Base-by-base conservation (phyloP, 2,113 vertebrate genomes). In the Proteles cristata region DNA sequence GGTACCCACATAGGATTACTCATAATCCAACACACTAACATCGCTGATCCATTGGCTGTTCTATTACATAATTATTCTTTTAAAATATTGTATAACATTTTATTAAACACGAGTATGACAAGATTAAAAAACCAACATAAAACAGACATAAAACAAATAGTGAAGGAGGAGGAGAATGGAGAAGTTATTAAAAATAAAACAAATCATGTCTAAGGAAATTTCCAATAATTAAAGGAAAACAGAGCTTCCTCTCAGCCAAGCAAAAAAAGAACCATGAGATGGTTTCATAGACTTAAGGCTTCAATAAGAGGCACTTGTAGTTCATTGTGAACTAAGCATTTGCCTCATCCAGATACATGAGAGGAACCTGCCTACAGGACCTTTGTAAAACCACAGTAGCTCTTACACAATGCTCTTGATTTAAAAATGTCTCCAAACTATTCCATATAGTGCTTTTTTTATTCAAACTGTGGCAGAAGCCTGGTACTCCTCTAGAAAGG, bases 201-300 rank as follows among this genome's bases (percentile, higher is more conserved):
- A 81, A 94, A 92, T 69, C 26, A 43, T 71, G 45, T 58, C 23
- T 84, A 93, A 15, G 33, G 77, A 95, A 95, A 73, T 2, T 61
- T 94, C 45, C 65, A 96, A 85, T 95, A 94, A 95, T 73, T 90
- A 71, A 92, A 97, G 63, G 87, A 93, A 96, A 97, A 90, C 79
- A 28, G 43, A 96, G 43, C 55, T 95, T 95, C 66, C 95, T 88
- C 85, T 63, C 50, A 92, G 48, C 11, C 84, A 90, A 80, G 79
- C 79, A 10, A 93, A 82, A 77, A 45, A 50, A 93, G 21, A 33
- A 53, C 17, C 26, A 53, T 17, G 74, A 31, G 71, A 92, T 53
- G 28, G 53, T 39, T 50, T 80, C 80, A 84, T 48, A 88, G 58
- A 74, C 28, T 53, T 43, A 39, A 39, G 39, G 39, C 7, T 93